Conservation (phyloP, 2,113 vertebrate species). For the Geococcyx californianus region DNA sequence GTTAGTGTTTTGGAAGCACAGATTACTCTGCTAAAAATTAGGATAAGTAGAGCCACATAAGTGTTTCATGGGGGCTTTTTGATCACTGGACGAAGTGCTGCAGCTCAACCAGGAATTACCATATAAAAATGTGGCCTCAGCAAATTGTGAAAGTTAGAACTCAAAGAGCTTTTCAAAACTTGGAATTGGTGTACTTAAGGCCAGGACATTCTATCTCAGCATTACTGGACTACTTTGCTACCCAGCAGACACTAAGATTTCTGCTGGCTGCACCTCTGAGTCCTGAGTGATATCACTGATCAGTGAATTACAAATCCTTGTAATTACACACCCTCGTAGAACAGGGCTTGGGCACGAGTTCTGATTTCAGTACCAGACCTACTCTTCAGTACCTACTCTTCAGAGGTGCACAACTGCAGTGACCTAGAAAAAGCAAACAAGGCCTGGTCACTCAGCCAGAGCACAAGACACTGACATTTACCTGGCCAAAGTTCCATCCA, state of each 20-base stretch:
- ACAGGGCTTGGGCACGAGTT: not conserved
- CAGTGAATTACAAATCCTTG: not conserved
- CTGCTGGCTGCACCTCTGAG: not conserved
- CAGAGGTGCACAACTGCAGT: not conserved
- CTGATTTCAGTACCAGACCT: not conserved
- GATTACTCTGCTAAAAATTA: not conserved
- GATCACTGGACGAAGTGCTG: not conserved
- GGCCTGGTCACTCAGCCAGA: not conserved
- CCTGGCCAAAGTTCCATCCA: slow-evolving; percentile 87
- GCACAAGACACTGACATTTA: slow-evolving; percentile 20
- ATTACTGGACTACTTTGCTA: not conserved
- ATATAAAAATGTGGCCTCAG: not conserved
- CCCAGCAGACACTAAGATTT: not conserved
- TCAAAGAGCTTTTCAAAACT: not conserved
- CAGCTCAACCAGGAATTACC: not conserved
- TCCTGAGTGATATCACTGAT: not conserved
- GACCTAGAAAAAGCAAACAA: not conserved
- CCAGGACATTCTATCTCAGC: not conserved
- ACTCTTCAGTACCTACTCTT: not conserved
- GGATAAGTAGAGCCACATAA: not conserved
- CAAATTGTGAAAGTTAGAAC: not conserved
- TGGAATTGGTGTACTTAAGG: not conserved
- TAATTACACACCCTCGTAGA: not conserved
- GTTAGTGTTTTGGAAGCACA: not conserved
- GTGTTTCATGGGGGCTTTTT: not conserved